A percentile compares a stretch with the other conserved stretches of the same genome.
phyloP scores from a whole-genome alignment of 2,888 invertebrate species.

The Hirudinaria manillensis region DNA sequence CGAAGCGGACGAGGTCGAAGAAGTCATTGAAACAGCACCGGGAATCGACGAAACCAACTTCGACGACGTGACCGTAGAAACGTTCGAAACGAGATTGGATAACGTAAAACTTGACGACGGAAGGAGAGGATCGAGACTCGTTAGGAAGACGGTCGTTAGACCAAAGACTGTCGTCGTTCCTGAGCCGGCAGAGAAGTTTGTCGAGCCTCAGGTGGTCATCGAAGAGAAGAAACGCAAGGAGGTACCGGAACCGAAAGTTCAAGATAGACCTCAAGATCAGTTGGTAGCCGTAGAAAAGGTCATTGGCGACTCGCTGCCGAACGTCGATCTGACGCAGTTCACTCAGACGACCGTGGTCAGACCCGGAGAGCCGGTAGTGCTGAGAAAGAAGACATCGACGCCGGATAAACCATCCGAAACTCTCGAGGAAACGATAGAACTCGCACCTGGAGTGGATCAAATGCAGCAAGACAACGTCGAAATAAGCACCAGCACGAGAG shows the following conservation, averaged over 20 bases:
- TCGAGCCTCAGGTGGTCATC: neutral
- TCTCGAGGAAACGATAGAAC: slow-evolving; percentile 16
- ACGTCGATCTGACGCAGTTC: neutral
- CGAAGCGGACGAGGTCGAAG: slow-evolving; percentile 19
- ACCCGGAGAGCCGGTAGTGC: neutral
- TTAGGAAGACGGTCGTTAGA: slow-evolving; percentile 8
- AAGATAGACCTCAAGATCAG: neutral
- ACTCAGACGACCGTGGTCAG: neutral
- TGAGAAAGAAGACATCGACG: neutral
- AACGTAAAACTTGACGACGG: neutral
- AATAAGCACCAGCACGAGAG: neutral
- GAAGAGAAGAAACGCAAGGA: neutral
- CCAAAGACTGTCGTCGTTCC: neutral
- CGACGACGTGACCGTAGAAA: slow-evolving; percentile 3
- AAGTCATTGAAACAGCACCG: neutral
- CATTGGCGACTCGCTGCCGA: neutral
- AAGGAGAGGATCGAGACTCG: neutral
- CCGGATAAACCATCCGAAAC: slow-evolving; percentile 9
- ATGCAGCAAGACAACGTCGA: neutral
- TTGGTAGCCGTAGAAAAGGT: neutral
- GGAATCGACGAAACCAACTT: slow-evolving; percentile 12
- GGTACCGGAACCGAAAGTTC: neutral
- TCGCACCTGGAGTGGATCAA: slow-evolving; percentile 1
- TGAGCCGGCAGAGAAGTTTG: neutral
- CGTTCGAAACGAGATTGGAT: neutral